These are phyloP conservation scores for Eclectus roratus DNA, from an alignment of 2,113 vertebrate genomes.

Conservation along the genomic window DNA sequence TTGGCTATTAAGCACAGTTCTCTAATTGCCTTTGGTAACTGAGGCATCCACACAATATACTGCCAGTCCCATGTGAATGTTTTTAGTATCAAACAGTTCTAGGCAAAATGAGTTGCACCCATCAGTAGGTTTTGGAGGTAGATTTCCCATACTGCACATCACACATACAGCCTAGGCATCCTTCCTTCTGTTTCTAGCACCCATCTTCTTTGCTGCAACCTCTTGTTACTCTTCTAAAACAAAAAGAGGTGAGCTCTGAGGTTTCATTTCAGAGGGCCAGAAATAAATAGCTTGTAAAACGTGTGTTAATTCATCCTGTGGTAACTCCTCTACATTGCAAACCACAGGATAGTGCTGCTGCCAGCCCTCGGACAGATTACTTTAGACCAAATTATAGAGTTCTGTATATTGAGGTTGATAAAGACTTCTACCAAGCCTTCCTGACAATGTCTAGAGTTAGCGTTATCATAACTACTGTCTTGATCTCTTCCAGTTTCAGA, in stretches of 20 bases:
- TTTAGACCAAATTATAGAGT: not conserved
- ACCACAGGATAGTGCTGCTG: not conserved
- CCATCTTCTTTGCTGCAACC: not conserved
- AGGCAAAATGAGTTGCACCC: not conserved
- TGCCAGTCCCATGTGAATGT: not conserved
- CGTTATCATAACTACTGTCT: not conserved
- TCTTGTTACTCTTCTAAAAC: not conserved
- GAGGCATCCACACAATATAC: not conserved
- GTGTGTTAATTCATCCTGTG: not conserved
- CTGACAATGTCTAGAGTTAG: not conserved
- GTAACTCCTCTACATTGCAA: not conserved
- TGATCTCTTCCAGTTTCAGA: not conserved
- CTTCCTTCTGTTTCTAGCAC: not conserved
- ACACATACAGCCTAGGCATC: not conserved
- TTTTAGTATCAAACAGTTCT: not conserved
- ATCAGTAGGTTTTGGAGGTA: not conserved
- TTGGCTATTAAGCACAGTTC: not conserved
- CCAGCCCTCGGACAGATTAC: not conserved
- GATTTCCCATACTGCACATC: not conserved
- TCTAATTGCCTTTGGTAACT: not conserved
- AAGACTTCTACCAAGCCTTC: not conserved
- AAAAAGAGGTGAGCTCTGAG: not conserved
- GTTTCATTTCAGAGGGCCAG: not conserved
- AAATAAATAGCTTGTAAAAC: not conserved
- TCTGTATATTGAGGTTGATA: not conserved